Evolutionary conservation across 2,797 vertebrate species (phyloP), one percentile per base, ranked within the genome.

Genomic region (Platyrinchus mystaceus): DNA sequence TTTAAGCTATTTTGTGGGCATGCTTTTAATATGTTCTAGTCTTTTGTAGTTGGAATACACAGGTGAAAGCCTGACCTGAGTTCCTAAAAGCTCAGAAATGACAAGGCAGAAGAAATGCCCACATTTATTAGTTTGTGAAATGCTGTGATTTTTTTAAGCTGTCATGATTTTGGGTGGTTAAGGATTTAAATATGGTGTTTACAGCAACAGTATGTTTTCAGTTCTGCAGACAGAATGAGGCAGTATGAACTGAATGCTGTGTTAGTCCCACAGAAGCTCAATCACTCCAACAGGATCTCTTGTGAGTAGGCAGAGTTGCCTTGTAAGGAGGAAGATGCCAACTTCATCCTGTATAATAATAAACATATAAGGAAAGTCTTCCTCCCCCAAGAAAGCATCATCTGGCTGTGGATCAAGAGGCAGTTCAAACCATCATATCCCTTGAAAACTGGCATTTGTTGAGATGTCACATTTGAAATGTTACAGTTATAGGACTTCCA

Each of bases 391-490:
- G 55, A 89, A 36, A 73, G 41, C 44, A 73, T 69, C 14, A 37
- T 71, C 71, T 86, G 75, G 36, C 47, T 2, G 0, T 56, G 50
- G 58, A 81, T 78, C 36, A 66, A 55, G 62, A 92, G n/a, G 36
- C 30, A 41, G 30, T 67, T 90, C 41, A 62, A 83, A 55, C 60
- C 55, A 56, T 66, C 36, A 5, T 36, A 34, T 86, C 28, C 39
- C 66, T 84, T 84, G 79, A 73, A 95, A 96, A 78, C 55, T 60
- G 50, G 16, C 34, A 52, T 84, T 88, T 91, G 84, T 81, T 55
- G 58, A 63, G 84, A 59, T 63, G 56, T 67, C 66, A 81, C 50
- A n/a, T 93, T 71, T 67, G 66, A 93, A 89, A 76, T 73, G 79
- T 75, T 88, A 44, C 39, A 52, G 76, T 78, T 90, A 24, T 8